Evolutionary conservation across 2,113 vertebrate genomes (phyloP).

Genomic region (Synodontis membranacea): DNA sequence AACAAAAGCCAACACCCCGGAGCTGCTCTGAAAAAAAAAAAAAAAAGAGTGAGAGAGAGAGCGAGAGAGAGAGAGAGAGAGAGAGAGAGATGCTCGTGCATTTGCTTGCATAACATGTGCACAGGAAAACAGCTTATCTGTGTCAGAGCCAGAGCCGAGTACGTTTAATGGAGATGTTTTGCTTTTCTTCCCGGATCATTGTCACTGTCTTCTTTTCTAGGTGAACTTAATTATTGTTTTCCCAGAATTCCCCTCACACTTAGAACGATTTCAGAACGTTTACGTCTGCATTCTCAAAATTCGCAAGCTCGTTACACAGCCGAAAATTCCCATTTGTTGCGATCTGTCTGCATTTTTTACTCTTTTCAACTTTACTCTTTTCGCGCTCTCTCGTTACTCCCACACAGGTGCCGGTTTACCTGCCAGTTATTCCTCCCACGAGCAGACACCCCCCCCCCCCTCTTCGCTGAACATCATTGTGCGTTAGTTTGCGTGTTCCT

Average conservation of each 20-base stretch:
- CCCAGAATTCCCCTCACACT: not conserved
- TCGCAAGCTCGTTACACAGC: not conserved
- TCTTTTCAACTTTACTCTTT: slow-evolving; percentile 57
- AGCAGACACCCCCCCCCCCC: too few species aligned
- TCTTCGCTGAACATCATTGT: not conserved
- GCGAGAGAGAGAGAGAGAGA: slow-evolving; percentile 34
- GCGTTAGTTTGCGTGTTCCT: slow-evolving; percentile 6
- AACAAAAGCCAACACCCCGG: slow-evolving; percentile 57
- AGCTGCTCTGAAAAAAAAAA: slow-evolving; percentile 37
- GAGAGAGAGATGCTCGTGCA: slow-evolving; percentile 37
- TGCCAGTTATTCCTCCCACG: slow-evolving; percentile 62
- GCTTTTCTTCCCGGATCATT: not conserved
- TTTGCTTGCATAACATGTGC: slow-evolving; percentile 15
- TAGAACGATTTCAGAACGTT: not conserved
- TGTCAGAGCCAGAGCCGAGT: not conserved
- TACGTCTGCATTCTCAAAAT: not conserved
- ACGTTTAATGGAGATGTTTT: not conserved
- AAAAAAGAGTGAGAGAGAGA: not conserved
- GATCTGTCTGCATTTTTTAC: slow-evolving; percentile 30
- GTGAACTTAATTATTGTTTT: slow-evolving; percentile 6
- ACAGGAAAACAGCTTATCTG: not conserved
- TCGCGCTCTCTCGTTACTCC: slow-evolving; percentile 56
- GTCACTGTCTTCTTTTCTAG: not conserved
- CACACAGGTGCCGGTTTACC: slow-evolving; percentile 66
- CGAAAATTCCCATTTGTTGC: not conserved